Percentiles rank a stretch among this genome's conserved stretches.
phyloP scores from a whole-genome alignment of 2,113 vertebrate species.

The Conger conger region DNA sequence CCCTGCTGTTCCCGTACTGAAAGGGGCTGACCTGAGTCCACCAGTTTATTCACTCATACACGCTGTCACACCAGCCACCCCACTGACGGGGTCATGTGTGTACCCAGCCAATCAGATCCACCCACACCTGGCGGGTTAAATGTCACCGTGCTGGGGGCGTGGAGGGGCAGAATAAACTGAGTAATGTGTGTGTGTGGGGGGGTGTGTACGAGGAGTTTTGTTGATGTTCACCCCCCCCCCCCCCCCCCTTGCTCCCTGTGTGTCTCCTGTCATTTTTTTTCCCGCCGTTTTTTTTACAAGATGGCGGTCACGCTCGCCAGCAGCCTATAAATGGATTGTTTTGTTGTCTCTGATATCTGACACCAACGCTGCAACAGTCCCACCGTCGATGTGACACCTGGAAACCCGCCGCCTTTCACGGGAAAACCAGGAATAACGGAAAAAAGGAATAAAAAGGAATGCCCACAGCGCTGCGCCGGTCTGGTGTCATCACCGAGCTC shows the following conservation, averaged over 20 bases:
- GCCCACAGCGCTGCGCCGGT: no score
- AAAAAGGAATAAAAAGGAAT: background rate
- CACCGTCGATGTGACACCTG: constrained; percentile 44
- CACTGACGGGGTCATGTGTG: background rate
- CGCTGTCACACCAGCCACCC: background rate
- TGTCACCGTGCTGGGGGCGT: background rate
- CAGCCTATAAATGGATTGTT: constrained; percentile 58
- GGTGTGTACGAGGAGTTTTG: constrained; percentile 16
- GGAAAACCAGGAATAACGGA: constrained; percentile 33
- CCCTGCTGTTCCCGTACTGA: background rate
- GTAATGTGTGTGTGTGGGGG: constrained; percentile 14
- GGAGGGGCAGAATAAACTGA: background rate
- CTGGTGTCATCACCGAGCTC: background rate
- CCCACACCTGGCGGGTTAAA: background rate
- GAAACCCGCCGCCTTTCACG: constrained; percentile 52
- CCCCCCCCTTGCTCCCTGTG: constrained; percentile 27
- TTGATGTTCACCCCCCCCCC: constrained; percentile 20
- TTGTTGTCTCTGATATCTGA: constrained; percentile 61
- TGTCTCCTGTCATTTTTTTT: constrained; percentile 47
- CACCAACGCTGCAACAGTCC: constrained; percentile 51
- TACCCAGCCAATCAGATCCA: background rate
- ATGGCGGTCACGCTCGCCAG: constrained; percentile 58
- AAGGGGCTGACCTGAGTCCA: background rate
- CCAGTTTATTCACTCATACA: background rate
- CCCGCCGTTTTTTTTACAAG: constrained; percentile 31